Percentiles rank a stretch among this genome's conserved stretches.
phyloP scores from a whole-genome alignment of 2,113 vertebrate genomes.

The Alexandromys fortis region DNA sequence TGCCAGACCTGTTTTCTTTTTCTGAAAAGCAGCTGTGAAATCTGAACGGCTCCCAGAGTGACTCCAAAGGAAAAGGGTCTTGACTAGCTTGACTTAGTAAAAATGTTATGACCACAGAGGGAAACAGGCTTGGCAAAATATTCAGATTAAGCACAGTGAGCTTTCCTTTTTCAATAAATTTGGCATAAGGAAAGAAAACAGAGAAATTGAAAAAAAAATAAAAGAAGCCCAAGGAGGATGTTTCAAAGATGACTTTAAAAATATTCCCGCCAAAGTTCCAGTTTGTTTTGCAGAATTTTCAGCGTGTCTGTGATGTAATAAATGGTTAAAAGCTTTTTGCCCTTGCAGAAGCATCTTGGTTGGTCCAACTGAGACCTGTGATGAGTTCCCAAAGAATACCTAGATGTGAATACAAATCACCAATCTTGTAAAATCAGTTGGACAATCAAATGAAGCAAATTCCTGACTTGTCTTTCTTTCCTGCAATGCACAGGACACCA shows the following conservation, averaged over 20 bases:
- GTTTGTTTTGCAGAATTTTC: neutral
- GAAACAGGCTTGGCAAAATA: neutral
- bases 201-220: neutral
- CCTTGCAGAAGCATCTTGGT: conserved; percentile 43
- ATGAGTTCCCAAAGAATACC: conserved; percentile 64
- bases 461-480: conserved; percentile 69
- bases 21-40: neutral
- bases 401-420: conserved; percentile 77
- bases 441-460: conserved; percentile 70
- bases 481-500: conserved; percentile 48
- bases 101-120: neutral
- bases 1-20: neutral
- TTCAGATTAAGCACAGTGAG: conserved; percentile 11
- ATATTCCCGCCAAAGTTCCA: conserved; percentile 39
- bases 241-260: conserved; percentile 50
- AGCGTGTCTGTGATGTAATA: neutral
- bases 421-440: conserved; percentile 70
- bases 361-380: conserved; percentile 33
- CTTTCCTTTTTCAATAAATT: conserved; percentile 26
- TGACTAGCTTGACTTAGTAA: neutral
- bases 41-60: neutral
- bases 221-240: neutral
- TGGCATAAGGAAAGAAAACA: neutral
- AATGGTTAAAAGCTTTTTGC: conserved; percentile 57
- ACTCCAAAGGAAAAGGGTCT: neutral